Evolutionary conservation across 2,888 invertebrate genomes (phyloP).

Genomic region (Leptogaster cylindrica): DNA sequence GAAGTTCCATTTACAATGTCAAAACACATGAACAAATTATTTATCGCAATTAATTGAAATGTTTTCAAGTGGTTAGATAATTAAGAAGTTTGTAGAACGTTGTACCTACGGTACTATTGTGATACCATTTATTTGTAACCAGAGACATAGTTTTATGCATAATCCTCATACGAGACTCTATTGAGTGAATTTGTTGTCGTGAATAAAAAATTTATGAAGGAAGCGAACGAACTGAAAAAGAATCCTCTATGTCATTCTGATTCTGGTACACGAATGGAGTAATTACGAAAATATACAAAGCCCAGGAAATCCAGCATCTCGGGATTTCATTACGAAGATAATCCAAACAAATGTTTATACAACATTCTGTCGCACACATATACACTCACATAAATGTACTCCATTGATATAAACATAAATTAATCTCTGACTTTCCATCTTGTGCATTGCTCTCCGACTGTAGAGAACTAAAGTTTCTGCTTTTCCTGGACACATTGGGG

Average conservation of each 20-base stretch:
- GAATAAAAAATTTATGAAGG: no score
- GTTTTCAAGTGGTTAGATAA: no score
- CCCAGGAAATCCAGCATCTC: constrained; percentile 1
- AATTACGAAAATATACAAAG: constrained; percentile 6
- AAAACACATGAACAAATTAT: no score
- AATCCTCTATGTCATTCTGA: constrained; percentile 5
- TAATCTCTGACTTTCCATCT: constrained; percentile 29
- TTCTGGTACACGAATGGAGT: neutral
- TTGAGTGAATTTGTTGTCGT: no score
- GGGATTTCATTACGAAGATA: constrained; percentile 25
- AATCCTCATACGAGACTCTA: no score
- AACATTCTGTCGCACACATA: neutral
- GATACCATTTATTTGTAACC: no score
- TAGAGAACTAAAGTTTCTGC: neutral
- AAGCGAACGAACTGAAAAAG: neutral
- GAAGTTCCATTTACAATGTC: no score
- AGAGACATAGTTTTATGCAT: no score
- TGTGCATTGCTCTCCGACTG: constrained; percentile 1
- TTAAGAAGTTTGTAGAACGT: no score
- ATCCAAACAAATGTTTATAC: constrained; percentile 29
- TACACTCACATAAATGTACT: constrained; percentile 1
- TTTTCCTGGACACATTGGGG: neutral
- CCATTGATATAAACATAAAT: constrained; percentile 26
- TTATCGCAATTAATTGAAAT: no score
- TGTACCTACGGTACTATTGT: no score